Evolutionary conservation across 1,140 invertebrate genomes (phyloP), one percentile per base, ranked within the genome.

Genomic region (Littorina saxatilis): DNA sequence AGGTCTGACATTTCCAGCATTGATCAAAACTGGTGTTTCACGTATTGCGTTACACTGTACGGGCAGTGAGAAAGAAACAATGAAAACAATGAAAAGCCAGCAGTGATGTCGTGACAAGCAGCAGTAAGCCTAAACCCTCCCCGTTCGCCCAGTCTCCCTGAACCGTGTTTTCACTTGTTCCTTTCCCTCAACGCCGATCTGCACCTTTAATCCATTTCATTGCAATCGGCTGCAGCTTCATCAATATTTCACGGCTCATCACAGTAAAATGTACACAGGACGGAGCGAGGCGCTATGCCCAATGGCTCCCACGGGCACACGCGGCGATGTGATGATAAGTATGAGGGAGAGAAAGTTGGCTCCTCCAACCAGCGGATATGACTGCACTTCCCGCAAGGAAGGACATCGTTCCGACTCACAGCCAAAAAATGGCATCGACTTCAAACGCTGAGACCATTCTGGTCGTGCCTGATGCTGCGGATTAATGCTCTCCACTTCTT

Each of bases 211-310:
- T 50, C 39, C 70, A 73, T 73, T 73, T 73, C 70, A 50, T 20
- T 17, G 43, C n/a, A 5, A 27, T 27, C 39, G 70, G 39, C 70
- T n/a, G 70, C 29, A 2, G 13, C 23, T 27, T 47, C 43, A 73
- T 73, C 23, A 73, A 73, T 73, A 73, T 73, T 73, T 73, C 40
- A 73, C 70, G 50, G 40, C 70, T 52, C 70, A 73, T 73, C 70
- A 39, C 40, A 50, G 70, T 47, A 73, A 73, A 73, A 73, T 47
- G 70, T 73, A 73, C 70, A 73, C 70, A 73, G 23, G 37, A n/a
- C 70, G 35, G 70, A n/a, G 43, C 70, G 20, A 61, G 43, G 70
- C 40, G 37, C 70, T 39, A 15, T 23, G 70, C 40, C 29, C 70
- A 73, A 73, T 29, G 40, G 39, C 40, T 73, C 70, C 70, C 70